Percentiles rank a stretch among this genome's conserved stretches.
These are phyloP conservation scores for Lophura nycthemera DNA, from an alignment of 2,113 vertebrate genomes.

Conservation along the genomic window DNA sequence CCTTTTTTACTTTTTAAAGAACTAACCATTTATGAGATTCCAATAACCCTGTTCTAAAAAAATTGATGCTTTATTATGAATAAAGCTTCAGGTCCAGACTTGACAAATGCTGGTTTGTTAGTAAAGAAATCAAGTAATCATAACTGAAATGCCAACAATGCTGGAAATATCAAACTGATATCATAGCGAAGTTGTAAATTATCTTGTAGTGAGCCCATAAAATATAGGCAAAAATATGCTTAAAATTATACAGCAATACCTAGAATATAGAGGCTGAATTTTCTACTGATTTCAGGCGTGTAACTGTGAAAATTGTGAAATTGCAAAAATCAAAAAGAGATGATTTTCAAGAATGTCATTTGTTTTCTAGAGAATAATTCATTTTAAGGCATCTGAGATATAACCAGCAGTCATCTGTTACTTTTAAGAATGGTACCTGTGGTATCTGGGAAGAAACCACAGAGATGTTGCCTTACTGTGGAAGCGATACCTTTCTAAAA, in stretches of 20 bases:
- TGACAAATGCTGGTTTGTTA: not conserved
- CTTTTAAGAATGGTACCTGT: not conserved
- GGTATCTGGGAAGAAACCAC: not conserved
- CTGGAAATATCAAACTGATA: not conserved
- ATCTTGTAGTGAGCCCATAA: not conserved
- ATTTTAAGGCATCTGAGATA: not conserved
- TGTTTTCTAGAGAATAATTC: not conserved
- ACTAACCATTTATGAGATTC: not conserved
- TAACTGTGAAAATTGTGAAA: not conserved
- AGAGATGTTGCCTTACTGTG: not conserved
- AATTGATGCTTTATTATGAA: not conserved
- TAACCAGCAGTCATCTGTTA: not conserved
- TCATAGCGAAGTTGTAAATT: not conserved
- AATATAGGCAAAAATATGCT: not conserved
- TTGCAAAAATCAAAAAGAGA: not conserved
- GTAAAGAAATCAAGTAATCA: not conserved
- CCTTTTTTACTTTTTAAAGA: not conserved
- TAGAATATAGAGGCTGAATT: not conserved
- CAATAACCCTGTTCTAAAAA: not conserved
- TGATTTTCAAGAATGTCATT: not conserved
- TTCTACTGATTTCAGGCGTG: not conserved
- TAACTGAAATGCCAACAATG: not conserved
- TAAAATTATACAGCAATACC: not conserved
- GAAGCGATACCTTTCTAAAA: not conserved
- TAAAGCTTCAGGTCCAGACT: not conserved